phyloP scores from a whole-genome alignment of 2,888 invertebrate species.

The Drosophila fungiperda region DNA sequence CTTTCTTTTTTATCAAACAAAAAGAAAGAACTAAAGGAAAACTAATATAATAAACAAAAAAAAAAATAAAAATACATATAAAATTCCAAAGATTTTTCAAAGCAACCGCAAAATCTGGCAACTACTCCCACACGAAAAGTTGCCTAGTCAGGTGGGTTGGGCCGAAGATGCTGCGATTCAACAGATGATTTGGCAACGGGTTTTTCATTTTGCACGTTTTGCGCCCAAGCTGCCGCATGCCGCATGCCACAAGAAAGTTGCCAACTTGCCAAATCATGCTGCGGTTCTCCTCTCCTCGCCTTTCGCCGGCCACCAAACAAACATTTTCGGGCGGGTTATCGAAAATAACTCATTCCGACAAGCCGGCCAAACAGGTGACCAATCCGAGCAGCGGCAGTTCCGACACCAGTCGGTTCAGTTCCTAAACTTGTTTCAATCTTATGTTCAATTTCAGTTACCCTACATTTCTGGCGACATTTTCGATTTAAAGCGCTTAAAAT shows the following conservation, averaged over 20 bases:
- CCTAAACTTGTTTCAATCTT: slow-evolving; percentile 74
- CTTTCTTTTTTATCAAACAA: slow-evolving; percentile 80
- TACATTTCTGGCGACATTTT: slow-evolving; percentile 12
- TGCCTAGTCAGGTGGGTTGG: slow-evolving; percentile 74
- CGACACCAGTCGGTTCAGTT: slow-evolving; percentile 64
- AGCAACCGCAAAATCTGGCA: slow-evolving; percentile 74
- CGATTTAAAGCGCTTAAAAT: neutral
- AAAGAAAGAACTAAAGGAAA: slow-evolving; percentile 66
- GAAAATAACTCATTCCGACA: slow-evolving; percentile 49
- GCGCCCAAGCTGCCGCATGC: slow-evolving; percentile 47
- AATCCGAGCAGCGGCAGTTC: slow-evolving; percentile 32
- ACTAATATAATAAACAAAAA: slow-evolving; percentile 26
- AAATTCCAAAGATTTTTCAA: slow-evolving; percentile 73
- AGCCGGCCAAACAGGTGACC: slow-evolving; percentile 75
- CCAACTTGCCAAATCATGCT: slow-evolving; percentile 77
- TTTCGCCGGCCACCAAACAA: slow-evolving; percentile 45
- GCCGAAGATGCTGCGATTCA: slow-evolving; percentile 47
- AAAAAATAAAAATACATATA: slow-evolving; percentile 8
- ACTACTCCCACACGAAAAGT: slow-evolving; percentile 71
- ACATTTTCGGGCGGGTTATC: slow-evolving; percentile 59
- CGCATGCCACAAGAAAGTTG: slow-evolving; percentile 60
- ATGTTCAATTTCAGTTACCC: slow-evolving; percentile 46
- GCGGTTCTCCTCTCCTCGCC: slow-evolving; percentile 55
- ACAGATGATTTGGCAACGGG: slow-evolving; percentile 74
- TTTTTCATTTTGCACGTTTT: slow-evolving; percentile 47